Evolutionary conservation across 2,113 vertebrate species (phyloP).

Genomic region (Lepus americanus): DNA sequence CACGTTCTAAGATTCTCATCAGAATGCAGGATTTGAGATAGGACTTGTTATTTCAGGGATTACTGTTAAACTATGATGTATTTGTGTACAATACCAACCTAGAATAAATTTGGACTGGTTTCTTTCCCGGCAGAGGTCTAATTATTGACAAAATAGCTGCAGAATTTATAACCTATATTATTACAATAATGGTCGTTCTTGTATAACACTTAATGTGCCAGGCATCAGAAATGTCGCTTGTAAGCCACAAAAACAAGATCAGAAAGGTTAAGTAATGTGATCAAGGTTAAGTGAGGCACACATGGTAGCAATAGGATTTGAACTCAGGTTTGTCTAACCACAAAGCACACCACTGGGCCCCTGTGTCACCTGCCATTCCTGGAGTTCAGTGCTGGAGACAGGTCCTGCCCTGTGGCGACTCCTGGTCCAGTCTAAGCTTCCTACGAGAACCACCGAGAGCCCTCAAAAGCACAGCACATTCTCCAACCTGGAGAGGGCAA

Average conservation of each 20-base stretch:
- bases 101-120: background rate
- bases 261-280: background rate
- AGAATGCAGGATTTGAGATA: background rate
- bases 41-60: background rate
- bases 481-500: constrained; percentile 25
- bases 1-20: background rate
- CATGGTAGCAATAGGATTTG: background rate
- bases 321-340: background rate
- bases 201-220: background rate
- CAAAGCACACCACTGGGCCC: background rate
- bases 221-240: background rate
- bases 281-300: background rate
- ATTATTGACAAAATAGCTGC: constrained; percentile 42
- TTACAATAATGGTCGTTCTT: background rate
- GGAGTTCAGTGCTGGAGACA: background rate
- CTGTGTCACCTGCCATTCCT: background rate
- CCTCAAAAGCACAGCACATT: background rate
- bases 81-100: constrained; percentile 34
- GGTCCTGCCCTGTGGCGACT: background rate
- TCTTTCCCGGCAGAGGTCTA: constrained; percentile 45
- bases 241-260: background rate
- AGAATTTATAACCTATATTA: background rate
- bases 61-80: background rate
- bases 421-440: background rate
- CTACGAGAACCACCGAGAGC: background rate